Percentiles rank a stretch among this genome's conserved stretches.
Evolutionary conservation across 2,113 vertebrate genomes (phyloP).

Genomic region (Paramisgurnus dabryanus): DNA sequence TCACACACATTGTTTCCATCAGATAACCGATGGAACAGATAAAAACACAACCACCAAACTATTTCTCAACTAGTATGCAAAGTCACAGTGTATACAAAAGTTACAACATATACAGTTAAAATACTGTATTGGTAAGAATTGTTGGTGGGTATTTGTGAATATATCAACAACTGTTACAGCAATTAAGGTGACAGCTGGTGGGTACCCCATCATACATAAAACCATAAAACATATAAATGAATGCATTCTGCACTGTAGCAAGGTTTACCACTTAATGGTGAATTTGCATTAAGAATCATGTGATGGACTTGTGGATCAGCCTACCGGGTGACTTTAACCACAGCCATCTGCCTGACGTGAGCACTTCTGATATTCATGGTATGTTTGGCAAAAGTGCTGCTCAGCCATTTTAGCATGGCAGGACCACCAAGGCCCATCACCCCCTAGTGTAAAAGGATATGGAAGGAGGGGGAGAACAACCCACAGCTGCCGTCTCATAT

Average conservation of each 20-base stretch:
- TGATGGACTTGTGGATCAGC: constrained; percentile 1
- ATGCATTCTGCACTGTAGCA: neutral
- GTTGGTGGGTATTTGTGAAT: neutral
- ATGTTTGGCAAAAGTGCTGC: constrained; percentile 58
- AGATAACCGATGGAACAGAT: no score
- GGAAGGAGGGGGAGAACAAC: constrained; percentile 30
- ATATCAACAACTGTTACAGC: no score
- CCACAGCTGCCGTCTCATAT: constrained; percentile 66
- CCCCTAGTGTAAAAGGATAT: constrained; percentile 28
- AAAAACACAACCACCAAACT: no score
- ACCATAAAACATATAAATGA: neutral
- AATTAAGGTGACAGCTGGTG: neutral
- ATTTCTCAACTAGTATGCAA: no score
- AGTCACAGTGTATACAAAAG: no score
- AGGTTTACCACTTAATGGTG: neutral
- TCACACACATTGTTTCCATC: no score
- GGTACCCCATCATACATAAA: neutral
- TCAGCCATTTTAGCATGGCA: constrained; percentile 62
- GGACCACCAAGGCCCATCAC: constrained; percentile 13
- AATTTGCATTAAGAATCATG: constrained; percentile 27
- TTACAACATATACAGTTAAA: neutral
- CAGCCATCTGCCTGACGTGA: constrained; percentile 49
- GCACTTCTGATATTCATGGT: constrained; percentile 45
- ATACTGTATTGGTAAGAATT: neutral
- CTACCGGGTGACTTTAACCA: constrained; percentile 43